Evolutionary conservation across 2,888 invertebrate species (phyloP).

Genomic region (Sesia bembeciformis): DNA sequence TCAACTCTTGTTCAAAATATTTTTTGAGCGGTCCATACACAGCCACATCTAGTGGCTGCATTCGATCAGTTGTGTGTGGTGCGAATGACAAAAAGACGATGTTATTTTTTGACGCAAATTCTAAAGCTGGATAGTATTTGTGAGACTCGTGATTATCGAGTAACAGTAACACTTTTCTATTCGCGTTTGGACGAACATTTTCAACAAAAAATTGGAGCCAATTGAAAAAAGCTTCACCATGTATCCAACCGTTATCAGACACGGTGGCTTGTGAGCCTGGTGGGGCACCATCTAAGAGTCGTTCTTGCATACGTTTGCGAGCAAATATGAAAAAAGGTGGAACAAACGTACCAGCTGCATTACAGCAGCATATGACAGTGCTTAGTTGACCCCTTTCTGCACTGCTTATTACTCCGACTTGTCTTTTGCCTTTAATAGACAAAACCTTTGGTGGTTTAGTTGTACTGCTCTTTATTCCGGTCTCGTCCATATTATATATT

Average conservation of each 20-base stretch:
- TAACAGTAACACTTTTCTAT: conserved; percentile 15
- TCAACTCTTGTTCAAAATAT: too few relatives aligned
- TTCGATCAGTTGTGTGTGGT: too few relatives aligned
- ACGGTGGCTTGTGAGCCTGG: conserved; percentile 13
- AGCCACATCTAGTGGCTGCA: too few relatives aligned
- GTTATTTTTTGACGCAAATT: conserved; percentile 15
- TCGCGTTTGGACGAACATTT: conserved; percentile 12
- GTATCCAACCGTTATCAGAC: conserved; percentile 16
- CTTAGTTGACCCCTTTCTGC: conserved; percentile 14
- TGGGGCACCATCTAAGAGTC: conserved; percentile 15
- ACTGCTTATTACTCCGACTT: too few relatives aligned
- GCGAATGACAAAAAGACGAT: conserved; percentile 16
- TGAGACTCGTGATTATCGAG: conserved; percentile 21
- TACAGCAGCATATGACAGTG: conserved; percentile 13
- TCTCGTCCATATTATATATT: conserved; percentile 10
- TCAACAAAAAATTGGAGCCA: conserved; percentile 19
- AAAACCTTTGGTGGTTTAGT: conserved; percentile 12
- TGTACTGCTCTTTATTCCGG: conserved; percentile 7
- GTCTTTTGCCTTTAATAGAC: too few relatives aligned
- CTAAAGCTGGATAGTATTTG: conserved; percentile 16
- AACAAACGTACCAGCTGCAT: conserved; percentile 17
- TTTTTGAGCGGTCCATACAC: too few relatives aligned
- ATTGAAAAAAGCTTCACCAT: conserved; percentile 15
- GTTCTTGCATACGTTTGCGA: conserved; percentile 16
- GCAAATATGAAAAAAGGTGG: conserved; percentile 24